Conservation (phyloP, 2,888 invertebrate genomes). For the Anagyrus pseudococci region DNA sequence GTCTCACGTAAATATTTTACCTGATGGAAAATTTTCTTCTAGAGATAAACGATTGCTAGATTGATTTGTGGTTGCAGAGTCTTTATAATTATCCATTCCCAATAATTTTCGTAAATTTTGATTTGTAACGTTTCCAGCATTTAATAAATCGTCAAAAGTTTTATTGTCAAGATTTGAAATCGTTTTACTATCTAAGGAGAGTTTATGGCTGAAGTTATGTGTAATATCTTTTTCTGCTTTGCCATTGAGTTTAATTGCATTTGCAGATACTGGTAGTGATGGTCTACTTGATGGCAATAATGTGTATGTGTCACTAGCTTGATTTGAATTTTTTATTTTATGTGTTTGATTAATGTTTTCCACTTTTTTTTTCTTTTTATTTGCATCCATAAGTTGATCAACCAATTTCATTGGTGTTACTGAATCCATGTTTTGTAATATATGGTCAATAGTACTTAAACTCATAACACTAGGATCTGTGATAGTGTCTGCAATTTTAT, state of each 20-base stretch:
- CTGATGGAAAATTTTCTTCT: constrained; percentile 11
- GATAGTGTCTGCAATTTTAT: constrained; percentile 32
- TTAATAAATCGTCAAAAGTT: constrained; percentile 16
- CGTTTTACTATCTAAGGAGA: constrained; percentile 48
- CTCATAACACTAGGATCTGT: constrained; percentile 54
- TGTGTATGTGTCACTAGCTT: constrained; percentile 42
- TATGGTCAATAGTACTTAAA: constrained; percentile 53
- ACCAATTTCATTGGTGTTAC: constrained; percentile 53
- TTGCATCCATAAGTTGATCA: constrained; percentile 52
- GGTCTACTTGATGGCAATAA: constrained; percentile 37
- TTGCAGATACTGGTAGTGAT: constrained; percentile 43
- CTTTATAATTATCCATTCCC: constrained; percentile 20
- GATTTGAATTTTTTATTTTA: constrained; percentile 29
- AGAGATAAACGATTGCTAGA: constrained; percentile 1
- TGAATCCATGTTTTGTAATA: constrained; percentile 43
- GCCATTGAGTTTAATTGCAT: constrained; percentile 17
- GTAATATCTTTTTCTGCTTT: constrained; percentile 36
- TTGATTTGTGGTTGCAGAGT: constrained; percentile 2
- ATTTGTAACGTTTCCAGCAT: constrained; percentile 4
- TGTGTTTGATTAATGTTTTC: constrained; percentile 22
- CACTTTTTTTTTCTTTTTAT: constrained; percentile 41
- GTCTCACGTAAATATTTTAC: constrained; percentile 5
- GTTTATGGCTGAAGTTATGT: constrained; percentile 39
- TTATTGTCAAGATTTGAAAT: constrained; percentile 3
- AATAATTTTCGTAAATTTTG: constrained; percentile 24